Evolutionary conservation across 2,113 vertebrate genomes (phyloP), one percentile per base, ranked within the genome.

Genomic region (Nothoprocta perdicaria): DNA sequence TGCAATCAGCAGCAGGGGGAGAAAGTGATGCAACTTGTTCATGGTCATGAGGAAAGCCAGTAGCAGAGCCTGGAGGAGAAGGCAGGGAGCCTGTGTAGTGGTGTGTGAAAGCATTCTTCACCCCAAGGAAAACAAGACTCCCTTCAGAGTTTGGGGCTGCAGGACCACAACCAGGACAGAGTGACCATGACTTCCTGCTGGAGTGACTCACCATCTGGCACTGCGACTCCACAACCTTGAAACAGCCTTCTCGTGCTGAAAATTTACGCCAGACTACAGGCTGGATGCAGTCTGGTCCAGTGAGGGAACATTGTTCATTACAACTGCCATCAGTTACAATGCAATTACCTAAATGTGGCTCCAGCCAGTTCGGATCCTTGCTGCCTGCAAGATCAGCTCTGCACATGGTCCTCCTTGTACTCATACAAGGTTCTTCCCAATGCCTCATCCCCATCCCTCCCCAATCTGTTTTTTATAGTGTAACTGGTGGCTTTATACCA

Each of bases 271-370:
- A 4, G 60, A 31, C 60, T 66, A 3, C 4, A 8, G n/a, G 60
- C 24, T 43, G 40, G 46, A 41, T 33, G 48, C 4, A 2, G 19
- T 62, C 29, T 7, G 8, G 24, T 23, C 18, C 0, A 0, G 19
- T 18, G 31, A 57, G 26, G 80, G 29, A 76, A 58, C 65, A 50
- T 21, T 14, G 38, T 14, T n/a, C 0, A 0, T 27, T 55, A 35
- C 15, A 45, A 38, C 26, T 31, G 26, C 45, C 55, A 45, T 26
- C 74, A 45, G 27, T 40, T 50, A 52, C 77, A 23, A 4, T 33
- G 76, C 62, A n/a, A 46, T 43, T 6, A 3, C 50, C 65, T 38
- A 13, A 35, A 27, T 38, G 38, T 33, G 72, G 8, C 68, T 16
- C 14, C 11, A 14, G 22, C 52, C 65, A 74, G 15, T 6, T 79